Evolutionary conservation across 2,113 vertebrate species (phyloP).

Genomic region (Chascanopsetta lugubris): DNA sequence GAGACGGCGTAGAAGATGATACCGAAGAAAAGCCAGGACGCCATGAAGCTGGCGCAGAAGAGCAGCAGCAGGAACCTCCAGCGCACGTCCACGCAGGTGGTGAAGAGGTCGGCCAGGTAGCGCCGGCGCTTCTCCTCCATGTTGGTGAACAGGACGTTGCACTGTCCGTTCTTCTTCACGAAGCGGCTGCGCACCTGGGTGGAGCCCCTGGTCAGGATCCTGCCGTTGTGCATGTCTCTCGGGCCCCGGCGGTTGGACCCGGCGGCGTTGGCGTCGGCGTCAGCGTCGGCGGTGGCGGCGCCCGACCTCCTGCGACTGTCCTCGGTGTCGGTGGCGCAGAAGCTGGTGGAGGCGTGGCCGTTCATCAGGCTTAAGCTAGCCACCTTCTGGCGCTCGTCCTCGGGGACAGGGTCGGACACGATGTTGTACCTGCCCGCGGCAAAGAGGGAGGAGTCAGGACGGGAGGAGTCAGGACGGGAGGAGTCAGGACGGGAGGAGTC

Average conservation of each 20-base stretch:
- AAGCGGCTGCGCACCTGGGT: constrained; percentile 92
- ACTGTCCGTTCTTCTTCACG: constrained; percentile 97
- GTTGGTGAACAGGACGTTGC: constrained; percentile 95
- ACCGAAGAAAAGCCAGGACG: constrained; percentile 95
- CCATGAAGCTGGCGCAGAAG: constrained; percentile 90
- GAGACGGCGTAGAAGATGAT: constrained; percentile 93
- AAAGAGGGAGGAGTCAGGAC: neutral
- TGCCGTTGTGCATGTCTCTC: constrained; percentile 83
- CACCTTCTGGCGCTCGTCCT: constrained; percentile 86
- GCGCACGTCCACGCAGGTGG: constrained; percentile 95
- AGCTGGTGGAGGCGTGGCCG: constrained; percentile 55
- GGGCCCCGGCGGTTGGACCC: neutral
- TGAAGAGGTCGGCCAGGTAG: constrained; percentile 97
- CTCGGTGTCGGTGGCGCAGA: constrained; percentile 52
- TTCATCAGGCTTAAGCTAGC: constrained; percentile 80
- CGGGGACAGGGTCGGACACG: constrained; percentile 81
- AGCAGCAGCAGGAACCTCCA: constrained; percentile 96
- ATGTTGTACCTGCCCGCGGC: constrained; percentile 83
- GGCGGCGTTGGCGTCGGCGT: too few species aligned
- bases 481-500: too few species aligned
- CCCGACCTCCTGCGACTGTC: constrained; percentile 71
- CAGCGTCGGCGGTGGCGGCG: too few species aligned
- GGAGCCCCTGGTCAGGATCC: constrained; percentile 82
- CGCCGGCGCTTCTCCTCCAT: constrained; percentile 94
- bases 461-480: neutral